A percentile compares a stretch with the other conserved stretches of the same genome.
Evolutionary conservation across 2,113 vertebrate species (phyloP).

Genomic region (Xenus cinereus): DNA sequence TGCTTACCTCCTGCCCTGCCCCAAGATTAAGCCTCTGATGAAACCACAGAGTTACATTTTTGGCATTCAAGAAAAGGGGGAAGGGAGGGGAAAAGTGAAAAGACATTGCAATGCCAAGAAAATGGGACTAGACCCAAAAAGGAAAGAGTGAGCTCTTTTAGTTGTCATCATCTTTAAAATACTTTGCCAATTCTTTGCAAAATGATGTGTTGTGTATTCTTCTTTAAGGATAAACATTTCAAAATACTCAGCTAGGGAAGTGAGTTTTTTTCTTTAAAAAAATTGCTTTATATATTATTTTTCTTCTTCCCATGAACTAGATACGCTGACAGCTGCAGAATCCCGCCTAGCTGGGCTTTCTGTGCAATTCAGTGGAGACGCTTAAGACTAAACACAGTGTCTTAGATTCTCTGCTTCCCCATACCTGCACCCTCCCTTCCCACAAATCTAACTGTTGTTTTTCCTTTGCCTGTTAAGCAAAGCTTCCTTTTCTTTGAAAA

Average conservation of each 20-base stretch:
- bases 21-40: background rate
- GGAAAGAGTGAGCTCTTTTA: background rate
- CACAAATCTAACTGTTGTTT: background rate
- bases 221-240: background rate
- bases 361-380: background rate
- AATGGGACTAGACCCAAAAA: background rate
- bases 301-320: background rate
- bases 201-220: background rate
- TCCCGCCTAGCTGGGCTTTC: background rate
- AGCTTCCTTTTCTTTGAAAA: background rate
- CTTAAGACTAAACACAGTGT: background rate
- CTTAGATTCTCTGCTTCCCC: background rate
- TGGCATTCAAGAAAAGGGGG: background rate
- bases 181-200: background rate
- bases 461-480: background rate
- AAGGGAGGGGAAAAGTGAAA: background rate
- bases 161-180: background rate
- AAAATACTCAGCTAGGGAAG: background rate
- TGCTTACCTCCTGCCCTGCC: background rate
- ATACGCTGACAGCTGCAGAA: background rate
- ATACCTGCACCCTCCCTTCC: background rate
- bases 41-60: background rate
- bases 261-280: background rate
- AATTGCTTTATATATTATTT: background rate
- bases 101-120: background rate